Evolutionary conservation across 1,140 invertebrate species (phyloP).

Genomic region (Brachionus manjavacas): DNA sequence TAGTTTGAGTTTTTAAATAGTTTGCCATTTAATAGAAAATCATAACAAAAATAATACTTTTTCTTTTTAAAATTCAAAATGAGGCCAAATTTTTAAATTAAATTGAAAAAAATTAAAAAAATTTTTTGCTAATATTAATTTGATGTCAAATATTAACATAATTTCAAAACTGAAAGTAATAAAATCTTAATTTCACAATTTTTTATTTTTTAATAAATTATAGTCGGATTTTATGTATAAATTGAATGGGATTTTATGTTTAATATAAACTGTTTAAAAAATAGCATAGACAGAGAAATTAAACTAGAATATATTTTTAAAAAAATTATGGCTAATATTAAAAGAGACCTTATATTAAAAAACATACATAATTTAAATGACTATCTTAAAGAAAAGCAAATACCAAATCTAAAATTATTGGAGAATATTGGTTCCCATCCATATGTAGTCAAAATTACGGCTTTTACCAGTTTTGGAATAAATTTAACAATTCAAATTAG

Average conservation of each 20-base stretch:
- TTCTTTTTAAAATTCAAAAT: too few relatives aligned
- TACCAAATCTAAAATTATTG: background rate
- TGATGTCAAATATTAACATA: background rate
- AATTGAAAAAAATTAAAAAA: too few relatives aligned
- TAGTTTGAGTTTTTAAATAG: too few relatives aligned
- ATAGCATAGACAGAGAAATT: background rate
- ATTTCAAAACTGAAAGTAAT: background rate
- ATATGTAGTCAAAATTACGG: background rate
- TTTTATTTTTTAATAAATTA: background rate
- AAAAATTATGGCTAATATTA: background rate
- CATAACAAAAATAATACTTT: too few relatives aligned
- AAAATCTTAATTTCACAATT: background rate
- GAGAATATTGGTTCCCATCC: background rate
- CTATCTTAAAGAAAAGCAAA: background rate
- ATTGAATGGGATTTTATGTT: background rate
- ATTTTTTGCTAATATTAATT: background rate
- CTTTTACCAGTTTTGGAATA: background rate
- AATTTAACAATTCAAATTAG: constrained; percentile 20
- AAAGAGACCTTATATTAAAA: background rate
- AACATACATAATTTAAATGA: background rate
- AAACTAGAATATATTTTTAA: background rate
- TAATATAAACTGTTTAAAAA: background rate
- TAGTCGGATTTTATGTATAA: background rate
- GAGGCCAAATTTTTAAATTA: too few relatives aligned
- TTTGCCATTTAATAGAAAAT: too few relatives aligned